Percentiles rank a stretch among this genome's conserved stretches.
These are phyloP conservation scores for Chaetodon trifasciatus DNA, from an alignment of 2,797 vertebrate genomes.

Conservation along the genomic window DNA sequence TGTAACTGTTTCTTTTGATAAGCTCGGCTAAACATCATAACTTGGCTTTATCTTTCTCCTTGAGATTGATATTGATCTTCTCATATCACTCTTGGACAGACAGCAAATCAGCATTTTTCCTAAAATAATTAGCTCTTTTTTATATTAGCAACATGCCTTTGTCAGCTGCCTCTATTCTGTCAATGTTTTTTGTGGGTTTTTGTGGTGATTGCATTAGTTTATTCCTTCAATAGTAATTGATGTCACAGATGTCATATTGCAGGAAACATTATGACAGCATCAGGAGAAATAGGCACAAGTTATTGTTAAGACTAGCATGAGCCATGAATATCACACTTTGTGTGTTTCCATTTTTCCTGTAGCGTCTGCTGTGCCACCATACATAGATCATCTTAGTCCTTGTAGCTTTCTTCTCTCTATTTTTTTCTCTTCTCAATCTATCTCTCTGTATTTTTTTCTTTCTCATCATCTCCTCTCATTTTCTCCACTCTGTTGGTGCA, in stretches of 20 bases:
- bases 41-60: neutral
- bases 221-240: constrained; percentile 5
- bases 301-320: constrained; percentile 28
- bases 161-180: neutral
- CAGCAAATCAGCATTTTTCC: neutral
- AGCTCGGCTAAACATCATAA: neutral
- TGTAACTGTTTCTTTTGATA: neutral
- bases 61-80: neutral
- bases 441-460: constrained; percentile 20
- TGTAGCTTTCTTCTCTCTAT: neutral
- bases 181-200: neutral
- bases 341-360: constrained; percentile 21
- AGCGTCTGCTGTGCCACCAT: constrained; percentile 27
- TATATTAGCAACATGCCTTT: neutral
- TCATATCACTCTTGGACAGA: neutral
- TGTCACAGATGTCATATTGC: constrained; percentile 38
- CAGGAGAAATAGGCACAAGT: constrained; percentile 39
- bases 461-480: constrained; percentile 66
- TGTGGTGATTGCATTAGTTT: constrained; percentile 6
- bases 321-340: constrained; percentile 33
- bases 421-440: constrained; percentile 27
- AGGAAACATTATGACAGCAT: constrained; percentile 32
- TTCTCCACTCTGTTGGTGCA: constrained; percentile 62
- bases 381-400: constrained; percentile 28
- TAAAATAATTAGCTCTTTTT: neutral